Evolutionary conservation across 2,113 vertebrate species (phyloP).

Genomic region (Agapornis roseicollis): DNA sequence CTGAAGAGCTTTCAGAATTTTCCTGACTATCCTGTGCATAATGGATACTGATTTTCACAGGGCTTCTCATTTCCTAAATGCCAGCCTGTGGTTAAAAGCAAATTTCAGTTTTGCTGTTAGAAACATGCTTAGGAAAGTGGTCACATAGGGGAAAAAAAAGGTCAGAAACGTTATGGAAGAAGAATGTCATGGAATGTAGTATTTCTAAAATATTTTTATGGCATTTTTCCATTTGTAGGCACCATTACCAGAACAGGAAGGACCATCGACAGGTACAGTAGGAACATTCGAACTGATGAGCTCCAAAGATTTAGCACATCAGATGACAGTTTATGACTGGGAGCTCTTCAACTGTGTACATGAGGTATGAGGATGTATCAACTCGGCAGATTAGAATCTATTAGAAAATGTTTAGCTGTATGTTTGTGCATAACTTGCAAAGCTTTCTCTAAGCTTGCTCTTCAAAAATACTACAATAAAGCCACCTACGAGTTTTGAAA

Average conservation of each 20-base stretch:
- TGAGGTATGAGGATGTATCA: constrained; percentile 78
- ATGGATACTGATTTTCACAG: background rate
- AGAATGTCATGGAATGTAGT: background rate
- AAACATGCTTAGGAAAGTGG: background rate
- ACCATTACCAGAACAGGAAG: constrained; percentile 93
- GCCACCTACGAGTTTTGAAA: background rate
- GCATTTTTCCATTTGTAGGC: constrained; percentile 71
- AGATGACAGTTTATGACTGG: constrained; percentile 97
- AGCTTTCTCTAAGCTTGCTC: background rate
- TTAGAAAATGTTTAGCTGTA: background rate
- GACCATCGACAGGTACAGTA: constrained; percentile 86
- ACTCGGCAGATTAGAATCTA: background rate
- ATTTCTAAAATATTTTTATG: constrained; percentile 14
- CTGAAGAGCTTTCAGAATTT: constrained; percentile 4
- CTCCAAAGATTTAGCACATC: constrained; percentile 94
- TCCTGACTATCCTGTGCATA: background rate
- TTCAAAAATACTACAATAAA: background rate
- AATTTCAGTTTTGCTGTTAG: background rate
- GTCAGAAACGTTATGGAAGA: background rate
- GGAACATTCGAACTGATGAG: constrained; percentile 95
- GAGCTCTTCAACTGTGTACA: constrained; percentile 98
- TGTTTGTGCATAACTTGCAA: background rate
- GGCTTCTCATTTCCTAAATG: background rate
- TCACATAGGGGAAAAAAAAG: background rate
- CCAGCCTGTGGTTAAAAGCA: background rate